A percentile compares a stretch with the other conserved stretches of the same genome.
These are phyloP conservation scores for Lamellibrachia columna DNA, from an alignment of 2,888 invertebrate genomes.

Conservation along the genomic window DNA sequence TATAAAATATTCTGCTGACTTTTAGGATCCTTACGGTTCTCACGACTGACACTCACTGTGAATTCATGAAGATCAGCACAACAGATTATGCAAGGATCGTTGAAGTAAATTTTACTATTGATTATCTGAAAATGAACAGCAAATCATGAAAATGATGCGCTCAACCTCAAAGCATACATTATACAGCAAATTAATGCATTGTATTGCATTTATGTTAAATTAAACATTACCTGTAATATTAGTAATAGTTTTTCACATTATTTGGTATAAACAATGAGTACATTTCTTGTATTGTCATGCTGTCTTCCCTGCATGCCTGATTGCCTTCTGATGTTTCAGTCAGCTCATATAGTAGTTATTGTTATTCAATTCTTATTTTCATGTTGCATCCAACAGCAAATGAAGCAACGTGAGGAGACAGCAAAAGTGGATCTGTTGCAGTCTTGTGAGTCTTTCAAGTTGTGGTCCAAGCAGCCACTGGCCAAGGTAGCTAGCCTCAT, in stretches of 20 bases:
- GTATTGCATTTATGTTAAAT: neutral
- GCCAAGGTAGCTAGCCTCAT: slow-evolving; percentile 58
- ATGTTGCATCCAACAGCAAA: slow-evolving; percentile 52
- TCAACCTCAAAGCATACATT: neutral
- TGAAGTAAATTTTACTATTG: slow-evolving; percentile 47
- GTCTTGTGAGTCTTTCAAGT: slow-evolving; percentile 57
- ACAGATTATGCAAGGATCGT: slow-evolving; percentile 59
- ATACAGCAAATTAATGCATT: neutral
- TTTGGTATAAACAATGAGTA: neutral
- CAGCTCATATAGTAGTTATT: neutral
- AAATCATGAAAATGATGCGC: neutral
- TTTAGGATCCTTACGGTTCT: slow-evolving; percentile 37
- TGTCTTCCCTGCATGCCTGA: neutral
- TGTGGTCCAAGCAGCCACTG: slow-evolving; percentile 62
- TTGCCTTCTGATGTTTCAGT: neutral
- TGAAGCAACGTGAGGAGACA: slow-evolving; percentile 57
- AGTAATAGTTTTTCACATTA: neutral
- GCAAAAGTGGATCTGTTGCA: slow-evolving; percentile 62
- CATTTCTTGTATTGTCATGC: neutral
- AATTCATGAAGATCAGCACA: slow-evolving; percentile 59
- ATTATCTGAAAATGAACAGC: neutral
- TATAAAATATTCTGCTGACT: slow-evolving; percentile 18
- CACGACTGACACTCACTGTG: slow-evolving; percentile 54
- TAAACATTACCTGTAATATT: neutral
- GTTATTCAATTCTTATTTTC: neutral